Evolutionary conservation across 2,888 invertebrate genomes (phyloP).

Genomic region (Lucinisca nassula): DNA sequence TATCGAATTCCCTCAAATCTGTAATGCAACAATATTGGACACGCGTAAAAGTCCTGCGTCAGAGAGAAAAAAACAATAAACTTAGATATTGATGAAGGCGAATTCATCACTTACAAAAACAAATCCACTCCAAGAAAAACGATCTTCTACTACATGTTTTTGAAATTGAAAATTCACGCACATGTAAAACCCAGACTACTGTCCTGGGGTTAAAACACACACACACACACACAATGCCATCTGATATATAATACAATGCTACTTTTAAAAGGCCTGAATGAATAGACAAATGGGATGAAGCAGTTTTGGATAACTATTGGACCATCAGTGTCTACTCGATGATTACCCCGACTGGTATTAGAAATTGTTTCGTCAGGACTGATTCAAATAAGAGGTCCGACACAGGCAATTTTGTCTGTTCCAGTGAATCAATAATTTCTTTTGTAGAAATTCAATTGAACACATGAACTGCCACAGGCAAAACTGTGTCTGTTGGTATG

Average conservation of each 20-base stretch:
- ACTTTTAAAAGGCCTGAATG: too few relatives aligned
- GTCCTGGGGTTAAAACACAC: too few relatives aligned
- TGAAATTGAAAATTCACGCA: too few relatives aligned
- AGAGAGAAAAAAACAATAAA: neutral
- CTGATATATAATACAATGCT: too few relatives aligned
- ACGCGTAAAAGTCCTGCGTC: neutral
- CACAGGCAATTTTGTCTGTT: constrained; percentile 40
- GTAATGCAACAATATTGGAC: neutral
- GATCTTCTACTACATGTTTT: too few relatives aligned
- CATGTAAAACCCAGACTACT: too few relatives aligned
- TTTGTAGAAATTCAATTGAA: constrained; percentile 53
- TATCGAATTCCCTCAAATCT: neutral
- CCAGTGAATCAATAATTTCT: constrained; percentile 45
- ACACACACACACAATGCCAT: too few relatives aligned
- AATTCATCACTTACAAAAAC: neutral
- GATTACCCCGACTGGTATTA: neutral
- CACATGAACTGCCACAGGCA: too few relatives aligned
- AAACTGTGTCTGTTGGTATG: too few relatives aligned
- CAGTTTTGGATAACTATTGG: too few relatives aligned
- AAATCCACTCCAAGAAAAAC: too few relatives aligned
- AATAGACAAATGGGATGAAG: too few relatives aligned
- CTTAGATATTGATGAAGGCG: neutral
- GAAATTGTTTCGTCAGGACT: neutral
- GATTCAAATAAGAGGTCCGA: neutral
- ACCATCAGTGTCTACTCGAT: neutral